These are phyloP conservation scores for Anastrepha ludens DNA, from an alignment of 1,140 invertebrate genomes.

Conservation along the genomic window DNA sequence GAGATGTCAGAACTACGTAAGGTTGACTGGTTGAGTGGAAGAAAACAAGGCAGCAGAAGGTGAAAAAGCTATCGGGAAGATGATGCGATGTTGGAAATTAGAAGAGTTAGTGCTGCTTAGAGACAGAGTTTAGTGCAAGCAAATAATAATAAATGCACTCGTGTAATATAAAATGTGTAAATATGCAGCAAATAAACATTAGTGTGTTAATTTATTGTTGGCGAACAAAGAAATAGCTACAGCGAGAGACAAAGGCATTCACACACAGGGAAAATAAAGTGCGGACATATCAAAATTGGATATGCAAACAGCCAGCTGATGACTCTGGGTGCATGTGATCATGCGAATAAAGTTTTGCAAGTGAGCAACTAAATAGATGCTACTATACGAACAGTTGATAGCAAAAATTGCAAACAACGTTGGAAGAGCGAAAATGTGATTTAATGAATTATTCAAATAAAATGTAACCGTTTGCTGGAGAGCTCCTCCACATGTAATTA, in stretches of 20 bases:
- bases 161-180: neutral
- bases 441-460: neutral
- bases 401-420: neutral
- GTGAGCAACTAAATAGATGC: too few relatives aligned
- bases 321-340: constrained; percentile 6
- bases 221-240: too few relatives aligned
- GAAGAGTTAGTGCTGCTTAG: neutral
- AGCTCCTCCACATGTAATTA: neutral
- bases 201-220: neutral
- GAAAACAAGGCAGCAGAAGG: neutral
- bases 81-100: neutral
- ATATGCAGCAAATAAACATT: neutral
- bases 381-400: neutral
- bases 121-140: neutral
- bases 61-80: neutral
- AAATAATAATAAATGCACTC: neutral
- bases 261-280: neutral
- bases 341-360: neutral
- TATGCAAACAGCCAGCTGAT: constrained; percentile 11
- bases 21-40: neutral
- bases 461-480: neutral
- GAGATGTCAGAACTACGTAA: neutral
- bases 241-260: too few relatives aligned
- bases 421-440: neutral
- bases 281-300: neutral